Percentiles rank a stretch among this genome's conserved stretches.
Evolutionary conservation across 2,113 vertebrate genomes (phyloP).

Genomic region (Nettapus auritus): DNA sequence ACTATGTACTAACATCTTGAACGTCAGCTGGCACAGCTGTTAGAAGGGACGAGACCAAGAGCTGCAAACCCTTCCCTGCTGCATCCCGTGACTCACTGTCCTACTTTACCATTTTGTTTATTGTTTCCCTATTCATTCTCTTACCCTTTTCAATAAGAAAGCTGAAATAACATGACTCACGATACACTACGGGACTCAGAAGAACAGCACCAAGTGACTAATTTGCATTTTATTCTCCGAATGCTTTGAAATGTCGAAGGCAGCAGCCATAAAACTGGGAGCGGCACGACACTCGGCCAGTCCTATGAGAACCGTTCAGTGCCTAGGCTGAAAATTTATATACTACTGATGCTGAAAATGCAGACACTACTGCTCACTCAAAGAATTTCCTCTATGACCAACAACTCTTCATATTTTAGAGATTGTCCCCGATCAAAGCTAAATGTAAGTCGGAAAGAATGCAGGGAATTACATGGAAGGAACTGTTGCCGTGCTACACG

Average conservation of each 20-base stretch:
- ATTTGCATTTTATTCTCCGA: background rate
- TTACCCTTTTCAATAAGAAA: background rate
- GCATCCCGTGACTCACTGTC: background rate
- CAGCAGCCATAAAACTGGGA: background rate
- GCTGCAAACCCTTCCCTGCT: background rate
- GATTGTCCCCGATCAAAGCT: background rate
- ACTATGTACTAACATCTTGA: background rate
- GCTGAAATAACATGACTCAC: background rate
- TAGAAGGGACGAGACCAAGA: background rate
- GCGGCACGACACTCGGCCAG: background rate
- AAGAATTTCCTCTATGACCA: background rate
- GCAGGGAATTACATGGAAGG: background rate
- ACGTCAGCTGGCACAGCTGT: background rate
- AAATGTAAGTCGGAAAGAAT: background rate
- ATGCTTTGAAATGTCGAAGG: background rate
- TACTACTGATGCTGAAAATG: background rate
- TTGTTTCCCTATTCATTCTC: background rate
- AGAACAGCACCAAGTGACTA: background rate
- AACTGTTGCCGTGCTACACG: background rate
- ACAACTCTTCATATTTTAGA: background rate
- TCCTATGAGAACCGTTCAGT: background rate
- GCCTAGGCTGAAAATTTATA: background rate
- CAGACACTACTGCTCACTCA: background rate
- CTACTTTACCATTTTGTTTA: background rate
- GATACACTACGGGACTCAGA: background rate